Conservation (phyloP, 2,113 vertebrate species). For the Bostrychus sinensis region DNA sequence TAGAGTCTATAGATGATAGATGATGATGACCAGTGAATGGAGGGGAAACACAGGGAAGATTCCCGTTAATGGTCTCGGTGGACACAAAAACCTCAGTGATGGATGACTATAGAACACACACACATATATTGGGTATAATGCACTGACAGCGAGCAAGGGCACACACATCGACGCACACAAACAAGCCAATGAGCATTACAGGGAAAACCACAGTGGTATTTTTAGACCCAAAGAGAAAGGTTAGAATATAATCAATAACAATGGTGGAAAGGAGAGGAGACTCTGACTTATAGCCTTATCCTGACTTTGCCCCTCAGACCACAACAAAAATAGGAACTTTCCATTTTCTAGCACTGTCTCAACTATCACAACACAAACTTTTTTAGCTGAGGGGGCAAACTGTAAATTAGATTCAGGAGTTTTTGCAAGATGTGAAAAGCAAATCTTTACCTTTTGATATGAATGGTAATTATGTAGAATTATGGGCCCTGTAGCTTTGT, state of each 20-base stretch:
- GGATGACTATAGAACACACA: slow-evolving; percentile 5
- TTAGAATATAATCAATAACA: slow-evolving; percentile 78
- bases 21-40: background rate
- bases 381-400: background rate
- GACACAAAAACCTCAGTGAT: background rate
- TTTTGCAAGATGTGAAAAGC: background rate
- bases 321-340: slow-evolving; percentile 6
- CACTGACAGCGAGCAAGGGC: slow-evolving; percentile 34
- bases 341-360: background rate
- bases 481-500: background rate
- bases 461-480: slow-evolving; percentile 5
- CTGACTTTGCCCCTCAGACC: slow-evolving; percentile 11
- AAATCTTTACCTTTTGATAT: background rate
- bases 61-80: background rate
- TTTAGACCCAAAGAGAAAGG: slow-evolving; percentile 68
- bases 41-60: background rate
- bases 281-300: slow-evolving; percentile 70
- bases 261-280: slow-evolving; percentile 45
- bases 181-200: slow-evolving; percentile 26
- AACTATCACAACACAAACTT: slow-evolving; percentile 4
- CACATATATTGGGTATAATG: slow-evolving; percentile 2
- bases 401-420: background rate
- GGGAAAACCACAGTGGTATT: slow-evolving; percentile 60
- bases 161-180: slow-evolving; percentile 18
- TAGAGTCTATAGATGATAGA: background rate